Conservation (phyloP, 2,888 invertebrate genomes). For the Chironomus riparius region DNA sequence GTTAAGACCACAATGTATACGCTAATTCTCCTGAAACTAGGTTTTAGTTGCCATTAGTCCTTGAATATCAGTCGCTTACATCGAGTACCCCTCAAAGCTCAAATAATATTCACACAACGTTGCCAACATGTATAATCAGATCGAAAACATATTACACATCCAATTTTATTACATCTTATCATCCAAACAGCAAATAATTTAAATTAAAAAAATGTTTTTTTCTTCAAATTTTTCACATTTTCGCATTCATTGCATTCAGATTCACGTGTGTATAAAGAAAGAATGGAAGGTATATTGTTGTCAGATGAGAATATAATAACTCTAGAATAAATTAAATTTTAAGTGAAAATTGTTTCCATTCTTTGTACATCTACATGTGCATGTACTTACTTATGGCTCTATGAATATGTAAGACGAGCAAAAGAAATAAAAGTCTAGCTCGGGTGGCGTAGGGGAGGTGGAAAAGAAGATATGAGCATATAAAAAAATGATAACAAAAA, state of each 20-base stretch:
- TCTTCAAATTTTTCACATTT: neutral
- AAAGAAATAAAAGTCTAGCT: neutral
- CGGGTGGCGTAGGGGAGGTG: neutral
- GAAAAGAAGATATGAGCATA: neutral
- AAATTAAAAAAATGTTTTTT: too few species aligned
- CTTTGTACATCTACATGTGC: neutral
- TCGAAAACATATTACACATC: neutral
- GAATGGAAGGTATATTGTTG: neutral
- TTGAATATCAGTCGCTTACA: too few species aligned
- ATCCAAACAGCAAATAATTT: neutral
- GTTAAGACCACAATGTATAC: too few species aligned
- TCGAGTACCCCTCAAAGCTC: too few species aligned
- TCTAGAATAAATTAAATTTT: conserved; percentile 8
- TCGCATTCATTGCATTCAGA: neutral
- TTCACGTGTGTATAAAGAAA: neutral
- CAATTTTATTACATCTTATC: neutral
- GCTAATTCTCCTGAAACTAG: too few species aligned
- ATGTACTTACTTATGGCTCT: neutral
- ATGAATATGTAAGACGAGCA: too few species aligned
- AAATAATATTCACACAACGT: too few species aligned
- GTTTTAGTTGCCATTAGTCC: too few species aligned
- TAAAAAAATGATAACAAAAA: neutral
- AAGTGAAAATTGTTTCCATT: conserved; percentile 1
- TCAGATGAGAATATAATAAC: neutral
- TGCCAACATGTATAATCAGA: too few species aligned